Conservation (phyloP, 1,140 invertebrate genomes). For the Caenorhabditis brenneri region DNA sequence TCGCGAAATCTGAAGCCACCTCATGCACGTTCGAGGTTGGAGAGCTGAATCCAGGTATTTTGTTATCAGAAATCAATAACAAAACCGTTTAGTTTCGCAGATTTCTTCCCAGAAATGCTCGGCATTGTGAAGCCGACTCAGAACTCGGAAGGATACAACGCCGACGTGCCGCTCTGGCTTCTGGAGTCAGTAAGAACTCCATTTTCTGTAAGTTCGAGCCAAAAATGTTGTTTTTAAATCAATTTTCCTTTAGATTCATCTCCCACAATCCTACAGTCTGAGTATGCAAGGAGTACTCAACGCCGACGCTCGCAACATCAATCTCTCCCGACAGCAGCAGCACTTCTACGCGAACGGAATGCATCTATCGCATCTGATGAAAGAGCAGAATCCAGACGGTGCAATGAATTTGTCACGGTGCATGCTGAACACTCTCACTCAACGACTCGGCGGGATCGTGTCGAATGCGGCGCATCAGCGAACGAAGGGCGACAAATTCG, state of each 20-base stretch:
- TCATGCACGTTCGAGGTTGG: conserved; percentile 20
- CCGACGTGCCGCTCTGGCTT: not conserved
- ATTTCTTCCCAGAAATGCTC: conserved; percentile 28
- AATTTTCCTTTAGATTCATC: conserved; percentile 4
- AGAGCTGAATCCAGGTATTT: conserved; percentile 10
- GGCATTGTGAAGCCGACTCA: not conserved
- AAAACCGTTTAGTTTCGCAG: not conserved
- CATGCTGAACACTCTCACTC: not conserved
- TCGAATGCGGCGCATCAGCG: not conserved
- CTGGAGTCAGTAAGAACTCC: not conserved
- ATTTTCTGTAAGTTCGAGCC: not conserved
- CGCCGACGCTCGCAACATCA: not conserved
- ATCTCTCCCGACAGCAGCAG: conserved; percentile 30
- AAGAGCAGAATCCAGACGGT: not conserved
- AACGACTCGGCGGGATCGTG: conserved; percentile 22
- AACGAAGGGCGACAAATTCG: not conserved
- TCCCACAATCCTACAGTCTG: conserved; percentile 32
- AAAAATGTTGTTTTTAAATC: not conserved
- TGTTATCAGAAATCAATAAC: not conserved
- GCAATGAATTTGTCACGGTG: not conserved
- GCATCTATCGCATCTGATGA: conserved; percentile 5
- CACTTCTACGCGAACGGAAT: conserved; percentile 30
- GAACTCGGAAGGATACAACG: not conserved
- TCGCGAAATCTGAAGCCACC: not conserved
- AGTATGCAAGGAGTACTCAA: conserved; percentile 19